These are phyloP conservation scores for Anolis sagrei DNA, from an alignment of 2,113 vertebrate genomes.

Conservation along the genomic window DNA sequence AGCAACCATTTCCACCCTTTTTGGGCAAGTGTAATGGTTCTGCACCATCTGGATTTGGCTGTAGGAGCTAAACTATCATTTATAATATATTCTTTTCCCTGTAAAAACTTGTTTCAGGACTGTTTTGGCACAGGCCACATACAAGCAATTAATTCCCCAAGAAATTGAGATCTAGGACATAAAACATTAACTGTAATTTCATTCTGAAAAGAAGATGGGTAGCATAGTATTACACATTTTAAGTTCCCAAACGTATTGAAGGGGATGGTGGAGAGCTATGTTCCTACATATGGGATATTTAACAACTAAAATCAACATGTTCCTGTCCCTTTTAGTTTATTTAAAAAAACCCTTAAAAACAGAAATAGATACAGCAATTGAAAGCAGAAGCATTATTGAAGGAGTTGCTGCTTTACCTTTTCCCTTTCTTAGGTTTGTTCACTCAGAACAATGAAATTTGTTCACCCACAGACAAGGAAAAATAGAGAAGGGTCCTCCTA, in stretches of 20 bases:
- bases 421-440: background rate
- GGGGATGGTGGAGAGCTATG: background rate
- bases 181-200: background rate
- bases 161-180: background rate
- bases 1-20: slow-evolving; percentile 30
- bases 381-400: background rate
- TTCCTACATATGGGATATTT: slow-evolving; percentile 2
- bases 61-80: slow-evolving; percentile 6
- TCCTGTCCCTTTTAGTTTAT: background rate
- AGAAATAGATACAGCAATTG: background rate
- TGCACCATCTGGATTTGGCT: slow-evolving; percentile 11
- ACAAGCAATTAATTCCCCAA: background rate
- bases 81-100: background rate
- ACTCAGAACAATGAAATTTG: background rate
- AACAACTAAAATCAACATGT: background rate
- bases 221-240: background rate
- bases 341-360: background rate
- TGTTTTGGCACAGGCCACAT: background rate
- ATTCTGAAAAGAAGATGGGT: background rate
- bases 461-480: background rate
- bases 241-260: background rate
- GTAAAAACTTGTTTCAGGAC: background rate
- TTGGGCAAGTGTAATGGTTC: slow-evolving; percentile 20
- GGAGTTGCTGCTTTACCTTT: background rate
- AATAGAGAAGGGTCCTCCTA: background rate